phyloP scores from a whole-genome alignment of 2,888 invertebrate species.

The Hedya salicella region DNA sequence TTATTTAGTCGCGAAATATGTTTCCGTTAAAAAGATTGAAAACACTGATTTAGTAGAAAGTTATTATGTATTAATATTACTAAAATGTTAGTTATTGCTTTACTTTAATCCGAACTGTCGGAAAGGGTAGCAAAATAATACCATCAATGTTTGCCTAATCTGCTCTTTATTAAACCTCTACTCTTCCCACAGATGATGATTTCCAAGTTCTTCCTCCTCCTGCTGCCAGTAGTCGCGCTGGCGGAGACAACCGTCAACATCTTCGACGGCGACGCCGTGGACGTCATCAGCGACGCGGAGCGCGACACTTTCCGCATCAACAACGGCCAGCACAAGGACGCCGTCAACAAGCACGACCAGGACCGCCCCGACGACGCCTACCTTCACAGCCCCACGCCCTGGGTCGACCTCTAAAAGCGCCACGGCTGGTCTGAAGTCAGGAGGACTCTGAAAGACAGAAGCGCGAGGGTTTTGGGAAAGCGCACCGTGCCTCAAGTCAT shows the following conservation, averaged over 20 bases:
- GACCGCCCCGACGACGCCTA: conserved; percentile 19
- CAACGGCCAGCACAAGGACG: conserved; percentile 29
- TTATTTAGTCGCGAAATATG: too few relatives aligned
- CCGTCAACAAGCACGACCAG: conserved; percentile 9
- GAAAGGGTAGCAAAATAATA: too few relatives aligned
- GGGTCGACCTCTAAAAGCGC: conserved; percentile 18
- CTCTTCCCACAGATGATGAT: conserved; percentile 13
- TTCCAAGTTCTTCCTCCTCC: conserved; percentile 14
- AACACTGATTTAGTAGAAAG: too few relatives aligned
- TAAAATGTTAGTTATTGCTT: too few relatives aligned
- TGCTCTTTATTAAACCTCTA: not conserved
- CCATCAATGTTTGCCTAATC: too few relatives aligned
- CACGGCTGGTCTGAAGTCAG: conserved; percentile 28
- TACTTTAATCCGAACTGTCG: too few relatives aligned
- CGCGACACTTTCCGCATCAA: conserved; percentile 20
- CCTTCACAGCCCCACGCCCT: conserved; percentile 25
- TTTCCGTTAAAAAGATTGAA: too few relatives aligned
- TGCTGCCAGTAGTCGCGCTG: conserved; percentile 18
- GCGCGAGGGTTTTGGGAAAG: conserved; percentile 16
- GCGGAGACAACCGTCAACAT: conserved; percentile 29
- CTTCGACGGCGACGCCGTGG: conserved; percentile 8
- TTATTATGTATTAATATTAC: too few relatives aligned
- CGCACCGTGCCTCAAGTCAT: not conserved
- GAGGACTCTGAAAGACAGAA: conserved; percentile 22
- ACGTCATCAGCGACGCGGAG: conserved; percentile 30